Base-by-base conservation (phyloP, 2,888 invertebrate genomes). In the Melinaea menophilus region DNA sequence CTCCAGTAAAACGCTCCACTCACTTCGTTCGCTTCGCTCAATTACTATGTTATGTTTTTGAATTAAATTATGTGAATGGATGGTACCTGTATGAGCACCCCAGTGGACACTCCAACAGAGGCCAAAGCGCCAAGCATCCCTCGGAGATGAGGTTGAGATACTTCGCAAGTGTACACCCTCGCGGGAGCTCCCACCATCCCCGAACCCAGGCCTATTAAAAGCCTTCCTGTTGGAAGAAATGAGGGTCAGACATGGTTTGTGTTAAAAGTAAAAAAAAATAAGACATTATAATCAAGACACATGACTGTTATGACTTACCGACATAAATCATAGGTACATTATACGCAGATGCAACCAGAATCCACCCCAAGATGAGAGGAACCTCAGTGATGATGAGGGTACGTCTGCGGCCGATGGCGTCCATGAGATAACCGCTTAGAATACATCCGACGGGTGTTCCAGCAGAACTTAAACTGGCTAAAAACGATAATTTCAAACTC, bases 111-210 rank as follows among this genome's bases (percentile, higher is more conserved):
- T 0, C 93, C 93, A 0, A 95, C 93, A 48, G 95, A 95, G 0
- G 94, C 93, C 47, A 95, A 79, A 0, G 95, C 94, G 0, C 94
- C 94, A 5, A 95, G 85, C 92, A 94, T 94, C 2, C 95, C 95
- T n/a, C 95, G 87, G 0, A 95, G 85, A 77, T 95, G 94, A 0
- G 94, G 94, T 69, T 95, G 94, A 0, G 95, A 93, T 0, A 95
- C 94, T 74, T 94, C 94, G 35, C 93, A 93, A 0, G 94, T 94
- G 81, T 94, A 94, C 0, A 94, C 94, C 4, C 94, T 84, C 0
- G 94, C 93, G 2, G 94, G 94, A 0, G 94, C 94, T 0, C 94
- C 94, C 41, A 94, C 93, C 93, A 94, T 94, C 2, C 95, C 95
- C 0, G 94, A 94, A 0, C 94, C 94, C 33, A 94, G 86, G 0